Base-by-base conservation (phyloP, 2,888 invertebrate species). In the Idaea biselata region DNA sequence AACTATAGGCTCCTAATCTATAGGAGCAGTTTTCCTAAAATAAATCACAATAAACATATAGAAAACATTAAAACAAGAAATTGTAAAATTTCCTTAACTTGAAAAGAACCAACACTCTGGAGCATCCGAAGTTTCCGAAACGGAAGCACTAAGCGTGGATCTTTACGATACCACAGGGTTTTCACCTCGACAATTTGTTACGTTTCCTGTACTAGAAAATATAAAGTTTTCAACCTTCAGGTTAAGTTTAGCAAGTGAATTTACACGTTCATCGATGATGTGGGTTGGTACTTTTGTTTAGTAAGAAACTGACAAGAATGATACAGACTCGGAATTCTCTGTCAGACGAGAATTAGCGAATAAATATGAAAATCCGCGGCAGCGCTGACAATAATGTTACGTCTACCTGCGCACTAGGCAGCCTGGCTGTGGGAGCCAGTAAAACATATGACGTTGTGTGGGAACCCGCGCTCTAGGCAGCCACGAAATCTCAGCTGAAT, bases 141-240 rank as follows among this genome's bases (percentile, higher is more conserved):
- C 77, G 77, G 73, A 80, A 81, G 11, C 44, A 80, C 81, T 81
- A 76, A 77, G 79, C 80, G 73, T 66, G 77, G 73, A 78, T 81
- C 80, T 85, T 84, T 86, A 86, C 81, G 81, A 79, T 76, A 78
- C 86, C 82, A 69, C 74, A 62, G 86, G 85, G 86, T 80, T 78
- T 83, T 80, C 80, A 84, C 83, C 82, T 82, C 75, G 73, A 77
- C 80, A 78, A 81, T 73, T 71, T 70, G 69, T 69, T 66, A 67
- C 68, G 69, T 69, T 74, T 73, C 72, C 73, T 71, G 71, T 75
- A 69, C 73, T 70, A 73, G 73, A 74, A 79, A 79, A 77, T 74
- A 71, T 70, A 69, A 60, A 18, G 71, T 72, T 65, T 70, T 73
- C 74, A 76, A 76, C 67, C 77, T 77, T 74, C 44, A 44, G 44